Percentiles rank a stretch among this genome's conserved stretches.
phyloP scores from a whole-genome alignment of 2,113 vertebrate genomes.

The Tenebrosternarchus preto region DNA sequence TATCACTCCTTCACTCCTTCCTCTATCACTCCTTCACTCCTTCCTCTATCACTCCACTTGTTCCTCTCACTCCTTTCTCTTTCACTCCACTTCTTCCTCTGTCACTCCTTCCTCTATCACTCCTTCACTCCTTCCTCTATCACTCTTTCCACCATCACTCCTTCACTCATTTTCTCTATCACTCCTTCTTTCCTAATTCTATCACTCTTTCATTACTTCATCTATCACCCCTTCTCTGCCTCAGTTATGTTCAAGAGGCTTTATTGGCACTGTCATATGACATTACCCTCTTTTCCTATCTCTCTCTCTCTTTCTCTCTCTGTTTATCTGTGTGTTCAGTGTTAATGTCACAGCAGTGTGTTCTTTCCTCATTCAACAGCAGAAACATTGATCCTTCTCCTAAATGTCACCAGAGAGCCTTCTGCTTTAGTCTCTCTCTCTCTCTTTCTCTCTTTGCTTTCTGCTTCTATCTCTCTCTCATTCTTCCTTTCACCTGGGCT shows the following conservation, averaged over 20 bases:
- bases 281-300: not conserved
- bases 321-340: constrained; percentile 25
- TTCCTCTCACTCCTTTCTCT: not conserved
- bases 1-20: too few relatives aligned
- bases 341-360: constrained; percentile 38
- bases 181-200: not conserved
- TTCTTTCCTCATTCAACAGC: constrained; percentile 38
- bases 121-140: not conserved
- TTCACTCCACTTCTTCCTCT: not conserved
- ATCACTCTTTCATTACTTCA: not conserved
- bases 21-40: too few relatives aligned
- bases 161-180: not conserved
- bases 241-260: not conserved
- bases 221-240: not conserved
- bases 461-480: not conserved
- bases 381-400: constrained; percentile 44
- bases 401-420: constrained; percentile 52
- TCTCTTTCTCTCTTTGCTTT: not conserved
- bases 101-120: too few relatives aligned
- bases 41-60: too few relatives aligned
- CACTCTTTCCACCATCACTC: too few relatives aligned
- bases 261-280: not conserved
- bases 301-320: not conserved
- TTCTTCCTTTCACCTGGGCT: too few relatives aligned
- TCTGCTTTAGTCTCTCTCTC: constrained; percentile 10